Percentiles rank a stretch among this genome's conserved stretches.
phyloP scores from a whole-genome alignment of 2,797 vertebrate genomes.

The Scarus forsteni region DNA sequence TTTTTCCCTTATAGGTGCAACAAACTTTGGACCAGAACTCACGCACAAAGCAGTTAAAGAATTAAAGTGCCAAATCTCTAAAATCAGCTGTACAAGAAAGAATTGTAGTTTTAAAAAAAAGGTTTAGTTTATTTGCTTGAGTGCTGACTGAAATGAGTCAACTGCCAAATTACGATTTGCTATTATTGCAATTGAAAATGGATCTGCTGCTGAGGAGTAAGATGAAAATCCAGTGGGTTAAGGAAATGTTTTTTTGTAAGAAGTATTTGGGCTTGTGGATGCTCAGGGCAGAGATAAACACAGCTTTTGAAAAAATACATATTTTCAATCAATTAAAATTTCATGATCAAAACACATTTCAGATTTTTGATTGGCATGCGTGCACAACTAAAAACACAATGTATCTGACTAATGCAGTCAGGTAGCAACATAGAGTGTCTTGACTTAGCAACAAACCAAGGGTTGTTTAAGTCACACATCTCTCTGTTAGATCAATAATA shows the following conservation, averaged over 20 bases:
- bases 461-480: not conserved
- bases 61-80: too few species aligned
- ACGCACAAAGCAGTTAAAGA: too few species aligned
- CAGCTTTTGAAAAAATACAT: not conserved
- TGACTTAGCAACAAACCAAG: not conserved
- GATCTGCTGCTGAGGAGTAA: too few species aligned
- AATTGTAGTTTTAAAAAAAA: too few species aligned
- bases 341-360: not conserved
- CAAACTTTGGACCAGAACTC: too few species aligned
- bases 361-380: not conserved
- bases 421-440: not conserved
- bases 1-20: too few species aligned
- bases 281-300: not conserved
- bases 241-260: not conserved
- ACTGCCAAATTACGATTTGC: too few species aligned
- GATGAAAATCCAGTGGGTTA: not conserved
- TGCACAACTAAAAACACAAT: not conserved
- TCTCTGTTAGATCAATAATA: constrained; percentile 2
- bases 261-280: not conserved
- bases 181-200: too few species aligned
- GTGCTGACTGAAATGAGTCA: too few species aligned
- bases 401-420: not conserved
- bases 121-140: too few species aligned
- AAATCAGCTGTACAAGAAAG: too few species aligned
- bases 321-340: not conserved